Percentiles rank a stretch among this genome's conserved stretches.
These are phyloP conservation scores for Cheilosia variabilis DNA, from an alignment of 2,888 invertebrate species.

Conservation along the genomic window DNA sequence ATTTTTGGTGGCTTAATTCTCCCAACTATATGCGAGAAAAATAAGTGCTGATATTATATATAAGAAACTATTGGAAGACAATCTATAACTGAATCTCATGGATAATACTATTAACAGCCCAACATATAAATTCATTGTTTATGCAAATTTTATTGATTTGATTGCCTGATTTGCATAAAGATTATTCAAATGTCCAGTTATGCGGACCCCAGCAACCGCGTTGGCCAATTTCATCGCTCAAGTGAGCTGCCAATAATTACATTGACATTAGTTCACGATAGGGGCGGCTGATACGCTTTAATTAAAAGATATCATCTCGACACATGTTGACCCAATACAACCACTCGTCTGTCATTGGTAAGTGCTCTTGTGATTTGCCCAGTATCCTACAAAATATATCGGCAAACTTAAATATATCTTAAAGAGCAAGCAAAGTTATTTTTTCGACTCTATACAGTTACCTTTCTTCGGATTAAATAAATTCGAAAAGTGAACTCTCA, in stretches of 20 bases:
- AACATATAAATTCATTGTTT: not conserved
- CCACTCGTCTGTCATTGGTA: not conserved
- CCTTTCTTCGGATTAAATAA: not conserved
- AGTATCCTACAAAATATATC: not conserved
- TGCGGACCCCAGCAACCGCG: not conserved
- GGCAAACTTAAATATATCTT: not conserved
- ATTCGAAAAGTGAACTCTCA: not conserved
- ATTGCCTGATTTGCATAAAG: constrained; percentile 11
- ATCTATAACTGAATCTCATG: not conserved
- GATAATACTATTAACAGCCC: not conserved
- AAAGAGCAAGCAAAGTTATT: not conserved
- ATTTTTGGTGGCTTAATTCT: too few relatives aligned
- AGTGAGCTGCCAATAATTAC: constrained; percentile 26
- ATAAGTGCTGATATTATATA: too few relatives aligned
- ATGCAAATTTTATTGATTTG: not conserved
- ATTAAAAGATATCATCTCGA: constrained; percentile 15
- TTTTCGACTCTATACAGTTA: not conserved
- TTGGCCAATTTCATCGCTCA: not conserved
- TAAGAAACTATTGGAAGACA: too few relatives aligned
- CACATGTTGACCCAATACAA: not conserved
- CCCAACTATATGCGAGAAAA: too few relatives aligned
- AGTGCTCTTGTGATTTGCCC: too few relatives aligned
- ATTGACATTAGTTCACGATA: constrained; percentile 21
- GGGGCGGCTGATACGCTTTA: constrained; percentile 1
- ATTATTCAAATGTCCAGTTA: constrained; percentile 32